phyloP scores from a whole-genome alignment of 2,797 vertebrate species.

The Chaenodraco wilsoni region DNA sequence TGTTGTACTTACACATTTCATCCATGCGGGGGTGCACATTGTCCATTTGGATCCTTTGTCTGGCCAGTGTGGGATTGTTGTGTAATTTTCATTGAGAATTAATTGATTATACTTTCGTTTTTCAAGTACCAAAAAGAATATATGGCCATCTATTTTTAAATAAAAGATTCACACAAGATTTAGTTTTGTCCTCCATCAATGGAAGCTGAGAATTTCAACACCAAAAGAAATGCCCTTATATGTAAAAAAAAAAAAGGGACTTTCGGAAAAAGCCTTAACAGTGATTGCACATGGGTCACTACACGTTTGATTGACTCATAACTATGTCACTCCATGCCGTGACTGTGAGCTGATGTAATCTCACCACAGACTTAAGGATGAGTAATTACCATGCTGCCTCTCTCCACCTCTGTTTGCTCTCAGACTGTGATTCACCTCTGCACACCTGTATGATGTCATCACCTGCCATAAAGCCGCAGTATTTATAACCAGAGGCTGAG shows the following conservation, averaged over 20 bases:
- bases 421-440: slow-evolving; percentile 47
- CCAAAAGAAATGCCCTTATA: background rate
- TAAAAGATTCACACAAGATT: background rate
- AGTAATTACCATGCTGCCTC: background rate
- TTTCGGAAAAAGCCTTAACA: background rate
- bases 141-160: background rate
- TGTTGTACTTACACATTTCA: slow-evolving; percentile 33
- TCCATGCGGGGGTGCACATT: slow-evolving; percentile 65
- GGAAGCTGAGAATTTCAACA: background rate
- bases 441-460: slow-evolving; percentile 62
- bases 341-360: slow-evolving; percentile 32
- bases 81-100: background rate
- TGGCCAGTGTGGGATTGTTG: background rate
- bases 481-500: background rate
- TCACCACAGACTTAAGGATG: slow-evolving; percentile 14
- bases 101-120: background rate
- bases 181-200: background rate
- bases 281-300: background rate
- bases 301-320: background rate
- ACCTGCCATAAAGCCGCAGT: slow-evolving; percentile 21
- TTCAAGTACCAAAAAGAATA: background rate
- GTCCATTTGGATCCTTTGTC: slow-evolving; percentile 10
- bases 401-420: background rate
- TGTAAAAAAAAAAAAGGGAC: too few species aligned
- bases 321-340: slow-evolving; percentile 1